Percentiles rank a stretch among this genome's conserved stretches.
Conservation (phyloP, 2,113 vertebrate genomes). For the Ageneiosus marmoratus region DNA sequence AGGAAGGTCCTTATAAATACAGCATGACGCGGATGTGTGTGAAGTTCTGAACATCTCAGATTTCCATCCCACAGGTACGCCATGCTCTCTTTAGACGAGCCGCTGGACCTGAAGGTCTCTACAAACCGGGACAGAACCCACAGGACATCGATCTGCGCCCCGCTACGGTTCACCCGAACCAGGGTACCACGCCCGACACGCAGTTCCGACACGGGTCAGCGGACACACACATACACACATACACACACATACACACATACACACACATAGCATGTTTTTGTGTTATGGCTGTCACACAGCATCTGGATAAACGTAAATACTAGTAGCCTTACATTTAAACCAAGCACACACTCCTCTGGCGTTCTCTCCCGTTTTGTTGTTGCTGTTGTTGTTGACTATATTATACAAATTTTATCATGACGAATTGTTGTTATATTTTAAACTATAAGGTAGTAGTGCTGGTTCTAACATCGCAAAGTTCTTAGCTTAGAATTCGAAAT, state of each 20-base stretch:
- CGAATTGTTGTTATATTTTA: too few relatives aligned
- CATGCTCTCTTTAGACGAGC: constrained; percentile 95
- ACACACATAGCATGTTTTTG: constrained; percentile 12
- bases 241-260: constrained; percentile 9
- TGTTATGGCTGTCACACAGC: not conserved
- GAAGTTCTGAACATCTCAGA: not conserved
- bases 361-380: not conserved
- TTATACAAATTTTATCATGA: not conserved
- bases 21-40: too few relatives aligned
- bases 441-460: too few relatives aligned
- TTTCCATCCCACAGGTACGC: constrained; percentile 41
- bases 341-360: not conserved
- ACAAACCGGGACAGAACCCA: constrained; percentile 75
- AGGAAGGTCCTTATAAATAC: too few relatives aligned
- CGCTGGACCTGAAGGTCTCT: constrained; percentile 90
- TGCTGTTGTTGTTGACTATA: too few relatives aligned
- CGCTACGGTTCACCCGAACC: constrained; percentile 64
- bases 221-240: constrained; percentile 17
- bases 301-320: not conserved
- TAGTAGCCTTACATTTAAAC: not conserved
- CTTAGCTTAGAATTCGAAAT: too few relatives aligned
- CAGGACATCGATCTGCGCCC: constrained; percentile 65
- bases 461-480: too few relatives aligned
- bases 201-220: constrained; percentile 76
- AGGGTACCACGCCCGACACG: constrained; percentile 72